Evolutionary conservation across 2,888 invertebrate genomes (phyloP).

Genomic region (Panopea generosa): DNA sequence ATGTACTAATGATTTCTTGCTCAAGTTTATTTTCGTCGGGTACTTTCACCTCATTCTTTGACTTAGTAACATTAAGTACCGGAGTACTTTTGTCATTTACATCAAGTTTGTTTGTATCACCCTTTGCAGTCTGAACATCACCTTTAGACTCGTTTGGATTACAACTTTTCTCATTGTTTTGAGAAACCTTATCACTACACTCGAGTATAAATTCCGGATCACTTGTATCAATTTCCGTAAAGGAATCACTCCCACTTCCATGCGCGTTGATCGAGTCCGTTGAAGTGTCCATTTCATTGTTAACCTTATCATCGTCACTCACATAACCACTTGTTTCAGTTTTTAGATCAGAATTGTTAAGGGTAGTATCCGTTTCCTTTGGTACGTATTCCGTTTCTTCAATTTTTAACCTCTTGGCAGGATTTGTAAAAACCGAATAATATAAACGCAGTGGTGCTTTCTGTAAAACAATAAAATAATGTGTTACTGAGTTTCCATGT

Average conservation of each 20-base stretch:
- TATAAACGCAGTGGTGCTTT: slow-evolving; percentile 88
- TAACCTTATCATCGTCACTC: slow-evolving; percentile 33
- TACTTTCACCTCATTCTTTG: no score
- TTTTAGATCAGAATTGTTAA: slow-evolving; percentile 37
- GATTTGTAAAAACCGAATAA: slow-evolving; percentile 85
- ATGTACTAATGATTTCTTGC: no score
- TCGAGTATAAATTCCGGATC: slow-evolving; percentile 4
- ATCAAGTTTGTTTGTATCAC: no score
- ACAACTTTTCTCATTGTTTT: no score
- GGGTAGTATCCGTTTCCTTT: slow-evolving; percentile 41
- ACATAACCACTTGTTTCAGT: slow-evolving; percentile 58
- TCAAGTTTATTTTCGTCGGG: no score
- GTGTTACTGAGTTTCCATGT: not conserved
- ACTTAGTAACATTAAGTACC: no score
- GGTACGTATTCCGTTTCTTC: slow-evolving; percentile 29
- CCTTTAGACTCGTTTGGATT: no score
- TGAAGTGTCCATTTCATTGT: slow-evolving; percentile 12
- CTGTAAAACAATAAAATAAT: slow-evolving; percentile 85
- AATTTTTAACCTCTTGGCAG: slow-evolving; percentile 66
- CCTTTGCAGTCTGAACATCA: no score
- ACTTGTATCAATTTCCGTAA: slow-evolving; percentile 13
- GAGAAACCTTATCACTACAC: no score
- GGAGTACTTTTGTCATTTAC: no score
- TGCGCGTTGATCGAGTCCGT: not conserved
- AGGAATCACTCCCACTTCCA: no score